Evolutionary conservation across 2,797 vertebrate species (phyloP).

Genomic region (Sebastes kiyomatsui): DNA sequence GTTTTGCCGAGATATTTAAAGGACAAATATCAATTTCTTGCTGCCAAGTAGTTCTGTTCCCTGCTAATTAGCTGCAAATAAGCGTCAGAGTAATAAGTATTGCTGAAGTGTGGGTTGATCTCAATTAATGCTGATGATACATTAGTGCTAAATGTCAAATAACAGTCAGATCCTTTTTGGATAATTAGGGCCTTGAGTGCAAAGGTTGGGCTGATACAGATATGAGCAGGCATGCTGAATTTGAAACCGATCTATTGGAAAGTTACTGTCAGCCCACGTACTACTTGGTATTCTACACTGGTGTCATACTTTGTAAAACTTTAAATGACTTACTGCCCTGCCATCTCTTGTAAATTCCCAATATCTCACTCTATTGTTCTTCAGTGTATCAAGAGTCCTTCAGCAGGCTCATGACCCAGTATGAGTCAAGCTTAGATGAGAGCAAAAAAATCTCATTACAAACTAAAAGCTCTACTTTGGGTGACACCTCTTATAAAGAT

Average conservation of each 20-base stretch:
- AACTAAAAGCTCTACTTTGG: slow-evolving; percentile 69
- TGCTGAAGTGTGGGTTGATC: slow-evolving; percentile 56
- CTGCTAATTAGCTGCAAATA: slow-evolving; percentile 65
- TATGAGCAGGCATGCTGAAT: slow-evolving; percentile 36
- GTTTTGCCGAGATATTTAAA: slow-evolving; percentile 17
- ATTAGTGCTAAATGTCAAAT: slow-evolving; percentile 73
- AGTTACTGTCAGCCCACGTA: slow-evolving; percentile 33
- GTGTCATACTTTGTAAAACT: slow-evolving; percentile 78
- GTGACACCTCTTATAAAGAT: slow-evolving; percentile 70
- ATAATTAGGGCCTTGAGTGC: slow-evolving; percentile 69
- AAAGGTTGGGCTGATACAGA: slow-evolving; percentile 43
- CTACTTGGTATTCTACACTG: slow-evolving; percentile 72
- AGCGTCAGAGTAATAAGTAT: slow-evolving; percentile 32
- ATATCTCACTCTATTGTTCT: slow-evolving; percentile 79
- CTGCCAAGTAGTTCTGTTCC: slow-evolving; percentile 47
- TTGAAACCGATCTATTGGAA: slow-evolving; percentile 19
- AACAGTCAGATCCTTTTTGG: slow-evolving; percentile 50
- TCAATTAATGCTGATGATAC: slow-evolving; percentile 63
- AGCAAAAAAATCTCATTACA: slow-evolving; percentile 76
- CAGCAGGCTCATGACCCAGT: slow-evolving; percentile 65
- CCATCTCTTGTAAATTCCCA: slow-evolving; percentile 73
- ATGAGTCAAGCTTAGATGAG: slow-evolving; percentile 50
- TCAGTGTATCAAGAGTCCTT: slow-evolving; percentile 73
- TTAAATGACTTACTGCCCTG: slow-evolving; percentile 77
- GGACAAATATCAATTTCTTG: slow-evolving; percentile 36